phyloP scores from a whole-genome alignment of 2,888 invertebrate genomes.

The Tromatobia lineatoria region DNA sequence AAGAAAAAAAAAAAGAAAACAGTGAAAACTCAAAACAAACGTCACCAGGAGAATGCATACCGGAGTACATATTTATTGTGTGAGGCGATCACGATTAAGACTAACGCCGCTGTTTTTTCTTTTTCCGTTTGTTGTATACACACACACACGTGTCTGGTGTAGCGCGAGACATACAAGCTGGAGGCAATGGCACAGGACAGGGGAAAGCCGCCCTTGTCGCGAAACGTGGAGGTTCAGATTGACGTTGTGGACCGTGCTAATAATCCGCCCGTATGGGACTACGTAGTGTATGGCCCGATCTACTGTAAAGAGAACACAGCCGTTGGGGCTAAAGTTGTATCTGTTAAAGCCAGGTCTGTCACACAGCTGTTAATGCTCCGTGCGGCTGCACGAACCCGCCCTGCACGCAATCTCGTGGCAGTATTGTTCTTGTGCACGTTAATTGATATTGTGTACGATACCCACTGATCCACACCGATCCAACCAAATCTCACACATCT shows the following conservation, averaged over 20 bases:
- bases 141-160: conserved; percentile 83
- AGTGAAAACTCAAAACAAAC: conserved; percentile 5
- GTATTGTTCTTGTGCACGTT: conserved; percentile 86
- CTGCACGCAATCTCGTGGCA: conserved; percentile 86
- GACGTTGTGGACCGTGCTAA: conserved; percentile 99
- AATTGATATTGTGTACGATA: conserved; percentile 85
- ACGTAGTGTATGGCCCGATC: conserved; percentile 98
- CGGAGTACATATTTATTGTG: conserved; percentile 38
- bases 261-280: conserved; percentile 99
- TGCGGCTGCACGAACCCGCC: conserved; percentile 85
- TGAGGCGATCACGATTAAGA: conserved; percentile 75
- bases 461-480: conserved; percentile 75
- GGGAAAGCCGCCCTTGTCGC: conserved; percentile 97
- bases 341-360: conserved; percentile 99
- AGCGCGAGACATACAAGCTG: conserved; percentile 99
- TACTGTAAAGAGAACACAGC: conserved; percentile 99
- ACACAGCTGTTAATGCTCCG: conserved; percentile 80
- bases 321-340: conserved; percentile 98
- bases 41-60: conserved; percentile 31
- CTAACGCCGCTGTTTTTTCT: conserved; percentile 89
- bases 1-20: background rate
- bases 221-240: conserved; percentile 99
- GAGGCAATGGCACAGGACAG: conserved; percentile 99
- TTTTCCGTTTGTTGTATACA: conserved; percentile 87
- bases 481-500: conserved; percentile 58